Conservation (phyloP, 2,888 invertebrate genomes). For the Chymomyza procnemis region DNA sequence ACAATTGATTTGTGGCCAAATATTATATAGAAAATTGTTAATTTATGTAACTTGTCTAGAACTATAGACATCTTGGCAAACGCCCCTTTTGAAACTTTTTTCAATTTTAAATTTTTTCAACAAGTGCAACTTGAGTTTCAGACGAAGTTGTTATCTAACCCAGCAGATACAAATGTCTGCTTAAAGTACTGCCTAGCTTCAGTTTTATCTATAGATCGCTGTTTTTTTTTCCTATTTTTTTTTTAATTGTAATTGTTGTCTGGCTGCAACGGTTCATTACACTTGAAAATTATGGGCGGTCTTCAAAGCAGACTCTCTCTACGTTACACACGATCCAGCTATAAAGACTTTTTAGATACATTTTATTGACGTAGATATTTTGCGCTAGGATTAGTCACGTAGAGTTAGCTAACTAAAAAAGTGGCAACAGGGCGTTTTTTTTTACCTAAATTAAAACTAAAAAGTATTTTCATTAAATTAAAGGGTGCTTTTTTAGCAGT, state of each 20-base stretch:
- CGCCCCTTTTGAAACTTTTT: no score
- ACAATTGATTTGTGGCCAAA: no score
- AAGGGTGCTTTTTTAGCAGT: no score
- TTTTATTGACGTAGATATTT: not conserved
- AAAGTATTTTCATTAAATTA: no score
- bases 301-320: not conserved
- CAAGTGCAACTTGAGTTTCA: no score
- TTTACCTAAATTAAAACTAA: no score
- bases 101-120: no score
- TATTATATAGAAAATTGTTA: no score
- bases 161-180: not conserved
- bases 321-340: not conserved
- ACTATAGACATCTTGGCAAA: no score
- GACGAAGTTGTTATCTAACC: not conserved
- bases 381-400: not conserved
- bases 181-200: not conserved
- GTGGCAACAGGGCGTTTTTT: not conserved
- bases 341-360: not conserved
- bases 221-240: not conserved
- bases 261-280: conserved; percentile 16
- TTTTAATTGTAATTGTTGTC: not conserved
- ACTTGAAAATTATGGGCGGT: conserved; percentile 21
- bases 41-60: no score
- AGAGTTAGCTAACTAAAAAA: no score
- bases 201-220: not conserved